Evolutionary conservation across 2,888 invertebrate species (phyloP).

Genomic region (Phengaris alcon): DNA sequence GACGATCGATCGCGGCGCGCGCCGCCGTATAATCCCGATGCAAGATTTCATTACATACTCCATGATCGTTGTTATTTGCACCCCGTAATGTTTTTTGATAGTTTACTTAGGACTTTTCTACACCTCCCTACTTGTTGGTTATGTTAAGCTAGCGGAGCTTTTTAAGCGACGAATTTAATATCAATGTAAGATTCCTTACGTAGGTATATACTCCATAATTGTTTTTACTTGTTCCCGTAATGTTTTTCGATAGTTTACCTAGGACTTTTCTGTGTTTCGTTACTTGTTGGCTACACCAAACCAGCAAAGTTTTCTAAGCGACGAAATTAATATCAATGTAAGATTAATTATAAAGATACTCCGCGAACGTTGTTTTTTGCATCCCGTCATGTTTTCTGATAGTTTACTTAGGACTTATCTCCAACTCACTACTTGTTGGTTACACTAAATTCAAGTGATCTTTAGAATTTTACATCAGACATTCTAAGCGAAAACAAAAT

Average conservation of each 20-base stretch:
- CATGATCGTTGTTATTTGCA: slow-evolving; percentile 78
- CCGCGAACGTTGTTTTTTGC: slow-evolving; percentile 77
- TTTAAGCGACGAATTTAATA: not conserved
- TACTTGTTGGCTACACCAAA: too few species aligned
- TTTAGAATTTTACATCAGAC: too few species aligned
- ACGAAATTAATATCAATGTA: too few species aligned
- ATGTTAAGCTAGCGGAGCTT: not conserved
- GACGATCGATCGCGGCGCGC: slow-evolving; percentile 72
- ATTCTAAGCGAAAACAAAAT: not conserved
- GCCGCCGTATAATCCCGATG: slow-evolving; percentile 65
- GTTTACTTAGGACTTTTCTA: slow-evolving; percentile 60
- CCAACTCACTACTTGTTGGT: not conserved
- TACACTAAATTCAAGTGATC: not conserved
- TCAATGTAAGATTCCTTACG: not conserved
- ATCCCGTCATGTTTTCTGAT: slow-evolving; percentile 77
- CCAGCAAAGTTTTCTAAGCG: too few species aligned
- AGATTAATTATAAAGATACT: slow-evolving; percentile 69
- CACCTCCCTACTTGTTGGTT: not conserved
- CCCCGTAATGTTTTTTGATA: slow-evolving; percentile 77
- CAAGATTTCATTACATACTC: slow-evolving; percentile 78
- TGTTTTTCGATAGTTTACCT: slow-evolving; percentile 75
- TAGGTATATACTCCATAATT: slow-evolving; percentile 69
- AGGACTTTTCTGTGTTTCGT: slow-evolving; percentile 43
- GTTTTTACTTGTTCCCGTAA: slow-evolving; percentile 77
- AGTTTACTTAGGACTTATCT: slow-evolving; percentile 62